Evolutionary conservation across 2,113 vertebrate species (phyloP).

Genomic region (Microcebus griseorufus): DNA sequence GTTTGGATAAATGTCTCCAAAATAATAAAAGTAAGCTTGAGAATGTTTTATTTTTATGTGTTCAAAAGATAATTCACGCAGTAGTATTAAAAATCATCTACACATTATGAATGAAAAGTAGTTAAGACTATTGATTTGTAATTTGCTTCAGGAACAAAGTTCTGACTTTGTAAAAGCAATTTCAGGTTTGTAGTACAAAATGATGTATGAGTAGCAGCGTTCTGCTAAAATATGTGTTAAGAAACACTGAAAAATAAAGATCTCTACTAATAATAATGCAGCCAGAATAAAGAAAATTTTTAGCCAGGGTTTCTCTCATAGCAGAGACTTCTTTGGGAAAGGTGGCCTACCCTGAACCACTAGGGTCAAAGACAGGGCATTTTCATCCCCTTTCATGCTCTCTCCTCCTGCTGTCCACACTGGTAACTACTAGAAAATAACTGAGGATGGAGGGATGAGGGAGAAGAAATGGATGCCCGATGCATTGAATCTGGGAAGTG

Average conservation of each 20-base stretch:
- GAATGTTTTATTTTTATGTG: background rate
- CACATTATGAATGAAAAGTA: background rate
- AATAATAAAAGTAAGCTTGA: conserved; percentile 18
- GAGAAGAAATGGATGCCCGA: background rate
- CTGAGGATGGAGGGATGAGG: background rate
- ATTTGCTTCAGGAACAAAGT: background rate
- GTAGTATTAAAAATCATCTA: background rate
- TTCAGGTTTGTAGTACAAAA: conserved; percentile 38
- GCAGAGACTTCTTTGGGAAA: background rate
- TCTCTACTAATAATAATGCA: background rate
- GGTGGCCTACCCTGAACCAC: background rate
- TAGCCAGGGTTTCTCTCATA: background rate
- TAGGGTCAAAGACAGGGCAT: background rate
- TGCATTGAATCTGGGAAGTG: background rate
- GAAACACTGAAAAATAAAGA: background rate
- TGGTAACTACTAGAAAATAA: background rate
- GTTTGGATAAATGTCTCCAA: background rate
- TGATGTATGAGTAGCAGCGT: background rate
- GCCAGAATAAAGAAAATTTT: background rate
- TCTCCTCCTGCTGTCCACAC: too few species aligned
- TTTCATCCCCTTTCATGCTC: too few species aligned
- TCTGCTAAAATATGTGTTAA: conserved; percentile 3
- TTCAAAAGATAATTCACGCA: conserved; percentile 18
- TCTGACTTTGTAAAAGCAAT: background rate
- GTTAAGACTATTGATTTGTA: background rate